These are phyloP conservation scores for Protodeltote pygarga DNA, from an alignment of 2,888 invertebrate species.

Conservation along the genomic window DNA sequence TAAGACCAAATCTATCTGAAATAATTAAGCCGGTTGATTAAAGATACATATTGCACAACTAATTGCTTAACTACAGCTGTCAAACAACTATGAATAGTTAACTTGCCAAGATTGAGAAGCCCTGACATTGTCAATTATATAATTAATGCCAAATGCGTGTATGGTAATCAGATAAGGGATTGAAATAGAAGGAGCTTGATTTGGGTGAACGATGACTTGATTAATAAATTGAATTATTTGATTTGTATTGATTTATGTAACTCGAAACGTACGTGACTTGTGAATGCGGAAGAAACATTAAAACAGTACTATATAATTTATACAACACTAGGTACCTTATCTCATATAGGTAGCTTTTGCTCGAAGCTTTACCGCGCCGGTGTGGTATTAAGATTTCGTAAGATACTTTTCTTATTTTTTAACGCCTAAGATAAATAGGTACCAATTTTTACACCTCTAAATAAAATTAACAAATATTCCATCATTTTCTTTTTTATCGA, in stretches of 20 bases:
- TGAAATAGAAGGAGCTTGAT: constrained; percentile 28
- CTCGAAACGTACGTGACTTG: not conserved
- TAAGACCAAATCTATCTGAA: constrained; percentile 25
- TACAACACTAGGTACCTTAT: no score
- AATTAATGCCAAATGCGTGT: constrained; percentile 43
- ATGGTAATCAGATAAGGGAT: constrained; percentile 42
- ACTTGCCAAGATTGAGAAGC: constrained; percentile 44
- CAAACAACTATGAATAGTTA: constrained; percentile 49
- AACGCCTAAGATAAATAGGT: no score
- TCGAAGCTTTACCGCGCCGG: no score
- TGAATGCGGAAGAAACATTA: no score
- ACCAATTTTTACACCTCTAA: no score
- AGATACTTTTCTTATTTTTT: no score
- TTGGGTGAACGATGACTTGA: constrained; percentile 17
- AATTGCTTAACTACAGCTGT: constrained; percentile 27
- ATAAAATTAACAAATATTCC: no score
- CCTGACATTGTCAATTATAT: constrained; percentile 53
- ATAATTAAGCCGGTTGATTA: constrained; percentile 15
- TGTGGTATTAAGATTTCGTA: no score
- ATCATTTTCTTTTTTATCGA: no score
- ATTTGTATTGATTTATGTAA: not conserved
- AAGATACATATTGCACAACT: constrained; percentile 18
- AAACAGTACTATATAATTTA: no score
- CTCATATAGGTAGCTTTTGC: no score
- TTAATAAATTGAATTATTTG: constrained; percentile 20